phyloP scores from a whole-genome alignment of 2,888 invertebrate genomes.

The Linyphia triangularis region DNA sequence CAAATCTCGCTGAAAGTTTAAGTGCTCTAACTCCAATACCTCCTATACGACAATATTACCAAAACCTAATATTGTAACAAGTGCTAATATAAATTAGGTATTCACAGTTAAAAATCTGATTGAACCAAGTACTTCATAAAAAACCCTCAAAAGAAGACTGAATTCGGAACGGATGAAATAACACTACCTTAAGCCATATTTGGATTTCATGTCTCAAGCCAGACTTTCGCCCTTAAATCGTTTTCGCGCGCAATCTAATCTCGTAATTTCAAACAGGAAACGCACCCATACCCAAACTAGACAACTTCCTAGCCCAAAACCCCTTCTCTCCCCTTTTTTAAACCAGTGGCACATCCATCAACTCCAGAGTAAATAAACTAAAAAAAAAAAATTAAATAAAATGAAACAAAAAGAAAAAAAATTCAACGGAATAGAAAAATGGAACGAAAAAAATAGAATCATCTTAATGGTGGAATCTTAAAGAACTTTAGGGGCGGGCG shows the following conservation, averaged over 20 bases:
- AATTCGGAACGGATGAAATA: no score
- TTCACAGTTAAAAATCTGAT: no score
- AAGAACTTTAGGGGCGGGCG: constrained; percentile 5
- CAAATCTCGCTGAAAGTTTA: no score
- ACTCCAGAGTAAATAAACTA: constrained; percentile 24
- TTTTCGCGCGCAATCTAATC: constrained; percentile 14
- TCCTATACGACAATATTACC: no score
- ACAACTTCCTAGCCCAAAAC: constrained; percentile 1
- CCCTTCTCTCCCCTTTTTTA: background rate
- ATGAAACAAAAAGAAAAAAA: constrained; percentile 8
- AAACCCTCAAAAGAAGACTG: no score
- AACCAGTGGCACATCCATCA: constrained; percentile 42
- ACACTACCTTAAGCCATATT: background rate
- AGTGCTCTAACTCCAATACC: no score
- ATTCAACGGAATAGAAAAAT: background rate
- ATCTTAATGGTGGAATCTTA: constrained; percentile 44
- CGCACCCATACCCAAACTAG: background rate
- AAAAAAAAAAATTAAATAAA: constrained; percentile 6
- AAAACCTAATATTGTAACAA: no score
- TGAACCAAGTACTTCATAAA: no score
- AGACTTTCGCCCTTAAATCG: background rate
- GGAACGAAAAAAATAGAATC: constrained; percentile 21
- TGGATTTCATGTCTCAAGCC: no score
- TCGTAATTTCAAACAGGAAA: constrained; percentile 10
- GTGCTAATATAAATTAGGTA: no score